Conservation (phyloP, 2,888 invertebrate species). For the Anthoptus insignis region DNA sequence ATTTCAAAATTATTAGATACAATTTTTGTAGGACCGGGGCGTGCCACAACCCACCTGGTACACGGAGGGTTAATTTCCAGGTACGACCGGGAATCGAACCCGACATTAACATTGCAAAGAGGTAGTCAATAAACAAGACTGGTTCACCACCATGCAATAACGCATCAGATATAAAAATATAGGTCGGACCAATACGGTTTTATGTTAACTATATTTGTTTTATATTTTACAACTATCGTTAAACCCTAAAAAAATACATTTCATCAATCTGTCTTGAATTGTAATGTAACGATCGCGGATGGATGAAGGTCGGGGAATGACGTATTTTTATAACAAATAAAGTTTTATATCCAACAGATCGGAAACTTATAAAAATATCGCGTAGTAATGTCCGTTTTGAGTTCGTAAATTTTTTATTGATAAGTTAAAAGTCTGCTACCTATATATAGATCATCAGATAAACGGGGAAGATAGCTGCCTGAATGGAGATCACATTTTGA, state of each 20-base stretch:
- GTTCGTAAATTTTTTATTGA: slow-evolving; percentile 28
- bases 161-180: background rate
- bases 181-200: slow-evolving; percentile 39
- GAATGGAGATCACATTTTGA: too few relatives aligned
- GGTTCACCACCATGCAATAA: background rate
- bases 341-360: slow-evolving; percentile 69
- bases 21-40: too few relatives aligned
- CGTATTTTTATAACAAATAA: slow-evolving; percentile 67
- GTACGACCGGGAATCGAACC: too few relatives aligned
- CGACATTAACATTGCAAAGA: too few relatives aligned
- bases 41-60: too few relatives aligned
- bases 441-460: too few relatives aligned
- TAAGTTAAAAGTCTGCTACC: too few relatives aligned
- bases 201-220: slow-evolving; percentile 38
- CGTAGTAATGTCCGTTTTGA: slow-evolving; percentile 45
- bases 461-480: too few relatives aligned
- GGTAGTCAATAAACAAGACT: too few relatives aligned
- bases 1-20: too few relatives aligned
- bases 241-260: slow-evolving; percentile 39
- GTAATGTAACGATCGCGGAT: slow-evolving; percentile 49
- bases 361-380: slow-evolving; percentile 73
- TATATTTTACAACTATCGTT: slow-evolving; percentile 43
- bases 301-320: slow-evolving; percentile 64
- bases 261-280: slow-evolving; percentile 47
- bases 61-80: too few relatives aligned